Evolutionary conservation across 2,888 invertebrate genomes (phyloP), one percentile per base, ranked within the genome.

Genomic region (Drosophila dives): DNA sequence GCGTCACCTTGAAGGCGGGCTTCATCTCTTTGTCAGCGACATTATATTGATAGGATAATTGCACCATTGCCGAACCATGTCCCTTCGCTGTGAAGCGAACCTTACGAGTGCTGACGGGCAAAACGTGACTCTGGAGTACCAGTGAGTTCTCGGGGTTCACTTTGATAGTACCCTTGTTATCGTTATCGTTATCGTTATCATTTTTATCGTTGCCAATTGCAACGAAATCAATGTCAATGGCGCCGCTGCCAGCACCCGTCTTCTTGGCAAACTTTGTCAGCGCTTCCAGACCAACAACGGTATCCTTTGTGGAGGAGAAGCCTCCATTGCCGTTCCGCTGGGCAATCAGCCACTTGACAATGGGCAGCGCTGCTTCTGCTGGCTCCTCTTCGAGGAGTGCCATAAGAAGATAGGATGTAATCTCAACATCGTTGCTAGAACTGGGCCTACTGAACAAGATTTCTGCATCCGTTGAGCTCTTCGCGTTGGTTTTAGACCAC

Each of bases 381-480:
- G 34, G 51, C 32, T 58, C 77, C 66, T 93, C 93, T 5, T 93
- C 92, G 64, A 94, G 94, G 17, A 95, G 89, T 0, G 97, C 95
- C 64, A 98, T 94, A 64, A 99, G 93, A 0, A 96, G 97, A 92
- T 99, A 99, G 0, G 98, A 95, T 0, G 99, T 98, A 82, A 97
- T 97, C 92, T 97, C 97, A 6, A 99, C 94, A 81, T 92, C 92
- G 1, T 96, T 95, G 48, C 97, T 95, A 23, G 45, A 23, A 70
- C 95, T 94, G 0, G 97, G 95, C 75, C 93, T 94, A 32, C 67
- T 70, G 29, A 40, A 49, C 15, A 50, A 1, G 0, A 50, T 23
- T 1, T 38, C 54, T 1, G 53, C 26, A 0, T 61, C 64, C 3
- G 42, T 50, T 1, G 55, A 38, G 53, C 94, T 94, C 3, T 90